Evolutionary conservation across 2,113 vertebrate species (phyloP).

Genomic region (Xiphophorus couchianus): DNA sequence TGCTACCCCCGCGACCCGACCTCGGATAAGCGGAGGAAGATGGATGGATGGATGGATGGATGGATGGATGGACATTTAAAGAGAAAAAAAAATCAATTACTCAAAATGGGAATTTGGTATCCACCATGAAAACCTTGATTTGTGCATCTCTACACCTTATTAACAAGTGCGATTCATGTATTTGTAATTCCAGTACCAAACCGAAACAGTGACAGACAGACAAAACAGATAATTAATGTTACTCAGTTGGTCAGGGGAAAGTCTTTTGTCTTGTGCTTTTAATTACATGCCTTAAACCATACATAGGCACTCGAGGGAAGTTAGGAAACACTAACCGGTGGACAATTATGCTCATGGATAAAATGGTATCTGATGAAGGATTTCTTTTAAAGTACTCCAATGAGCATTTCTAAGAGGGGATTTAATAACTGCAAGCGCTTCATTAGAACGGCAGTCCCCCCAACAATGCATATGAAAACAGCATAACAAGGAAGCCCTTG

Average conservation of each 20-base stretch:
- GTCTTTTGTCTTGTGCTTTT: constrained; percentile 29
- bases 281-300: constrained; percentile 36
- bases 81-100: not conserved
- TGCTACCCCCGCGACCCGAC: too few relatives aligned
- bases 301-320: constrained; percentile 32
- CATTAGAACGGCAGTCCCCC: constrained; percentile 38
- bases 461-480: constrained; percentile 48
- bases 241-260: constrained; percentile 22
- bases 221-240: constrained; percentile 26
- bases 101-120: not conserved
- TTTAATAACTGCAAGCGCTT: constrained; percentile 58
- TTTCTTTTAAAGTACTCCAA: constrained; percentile 60
- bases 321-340: constrained; percentile 56
- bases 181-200: not conserved
- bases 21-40: too few relatives aligned
- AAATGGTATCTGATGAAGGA: constrained; percentile 47
- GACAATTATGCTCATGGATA: constrained; percentile 46
- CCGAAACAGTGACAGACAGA: not conserved
- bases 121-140: not conserved
- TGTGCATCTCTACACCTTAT: not conserved
- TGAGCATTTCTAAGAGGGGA: constrained; percentile 57
- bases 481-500: constrained; percentile 27
- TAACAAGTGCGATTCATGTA: not conserved
- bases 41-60: too few relatives aligned
- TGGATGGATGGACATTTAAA: too few relatives aligned